Evolutionary conservation across 2,113 vertebrate genomes (phyloP), one percentile per base, ranked within the genome.

Genomic region (Calidris pygmaea): DNA sequence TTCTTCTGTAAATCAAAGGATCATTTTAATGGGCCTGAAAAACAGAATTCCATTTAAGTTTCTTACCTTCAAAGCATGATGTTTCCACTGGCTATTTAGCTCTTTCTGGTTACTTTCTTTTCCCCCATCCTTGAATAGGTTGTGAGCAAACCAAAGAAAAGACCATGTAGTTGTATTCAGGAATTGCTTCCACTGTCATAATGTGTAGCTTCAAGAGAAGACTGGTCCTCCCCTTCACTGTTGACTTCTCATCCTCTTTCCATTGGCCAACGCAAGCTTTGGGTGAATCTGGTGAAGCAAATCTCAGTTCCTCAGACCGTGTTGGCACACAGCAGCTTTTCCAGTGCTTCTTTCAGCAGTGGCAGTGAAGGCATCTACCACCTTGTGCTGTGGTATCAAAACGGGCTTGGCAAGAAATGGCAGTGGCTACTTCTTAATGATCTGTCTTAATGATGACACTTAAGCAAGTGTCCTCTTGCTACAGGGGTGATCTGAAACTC

Each of bases 91-190:
- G 24, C 14, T 76, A 3, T 65, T 8, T 37, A 10, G 10, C 53
- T 79, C 29, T 47, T 80, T 88, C 60, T 24, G 26, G 23, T 83
- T 88, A 35, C 32, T 45, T 41, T 24, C 21, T 15, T 3, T 5
- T 0, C 0, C 4, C 9, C 5, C 1, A 1, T 6, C 7, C 26
- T 53, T 58, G 30, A 60, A 30, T 52, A 6, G 35, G 8, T 48
- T 86, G 27, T 80, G 55, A 83, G 27, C 39, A 85, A 95, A 67
- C 26, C 1, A 3, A 85, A 66, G 39, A 22, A 15, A 50, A 84
- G 34, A 58, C 37, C 1, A 1, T 4, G 12, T 73, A 48, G 12
- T 11, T 85, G 15, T 80, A 22, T 55, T 39, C 29, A n/a, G 35
- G 19, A 58, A 32, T 18, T 30, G 10, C 75, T 92, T 79, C 56